These are phyloP conservation scores for Drosophila athabasca DNA, from an alignment of 1,140 invertebrate species.

Conservation along the genomic window DNA sequence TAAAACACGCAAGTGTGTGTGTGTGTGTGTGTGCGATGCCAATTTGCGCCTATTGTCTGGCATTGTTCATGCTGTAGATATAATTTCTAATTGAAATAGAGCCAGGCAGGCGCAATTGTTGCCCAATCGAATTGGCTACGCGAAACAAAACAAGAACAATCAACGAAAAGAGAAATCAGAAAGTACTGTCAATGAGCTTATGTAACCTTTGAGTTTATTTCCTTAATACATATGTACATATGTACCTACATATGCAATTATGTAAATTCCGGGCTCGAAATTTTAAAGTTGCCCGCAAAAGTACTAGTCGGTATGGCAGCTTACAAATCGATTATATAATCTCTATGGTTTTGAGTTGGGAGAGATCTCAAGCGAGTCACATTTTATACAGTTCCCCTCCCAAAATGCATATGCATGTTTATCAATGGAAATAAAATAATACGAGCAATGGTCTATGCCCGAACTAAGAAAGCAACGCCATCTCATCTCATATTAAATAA, in stretches of 20 bases:
- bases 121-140: conserved; percentile 48
- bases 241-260: conserved; percentile 19
- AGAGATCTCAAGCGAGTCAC: no score
- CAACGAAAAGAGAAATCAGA: conserved; percentile 11
- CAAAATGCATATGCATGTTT: conserved; percentile 3
- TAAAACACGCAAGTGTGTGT: not conserved
- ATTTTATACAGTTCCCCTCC: no score
- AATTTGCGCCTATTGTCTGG: conserved; percentile 57
- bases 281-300: not conserved
- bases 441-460: not conserved
- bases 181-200: conserved; percentile 53
- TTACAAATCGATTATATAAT: conserved; percentile 10
- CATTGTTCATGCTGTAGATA: conserved; percentile 43
- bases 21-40: conserved; percentile 15
- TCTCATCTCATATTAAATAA: conserved; percentile 41
- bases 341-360: not conserved
- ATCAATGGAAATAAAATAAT: conserved; percentile 23
- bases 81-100: conserved; percentile 69
- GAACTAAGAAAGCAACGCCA: no score
- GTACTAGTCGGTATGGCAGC: conserved; percentile 12
- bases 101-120: conserved; percentile 35
- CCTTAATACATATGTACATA: conserved; percentile 10
- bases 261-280: conserved; percentile 13
- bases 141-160: conserved; percentile 17
- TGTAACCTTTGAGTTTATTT: conserved; percentile 49